These are phyloP conservation scores for Mamestra brassicae DNA, from an alignment of 2,888 invertebrate species.

Conservation along the genomic window DNA sequence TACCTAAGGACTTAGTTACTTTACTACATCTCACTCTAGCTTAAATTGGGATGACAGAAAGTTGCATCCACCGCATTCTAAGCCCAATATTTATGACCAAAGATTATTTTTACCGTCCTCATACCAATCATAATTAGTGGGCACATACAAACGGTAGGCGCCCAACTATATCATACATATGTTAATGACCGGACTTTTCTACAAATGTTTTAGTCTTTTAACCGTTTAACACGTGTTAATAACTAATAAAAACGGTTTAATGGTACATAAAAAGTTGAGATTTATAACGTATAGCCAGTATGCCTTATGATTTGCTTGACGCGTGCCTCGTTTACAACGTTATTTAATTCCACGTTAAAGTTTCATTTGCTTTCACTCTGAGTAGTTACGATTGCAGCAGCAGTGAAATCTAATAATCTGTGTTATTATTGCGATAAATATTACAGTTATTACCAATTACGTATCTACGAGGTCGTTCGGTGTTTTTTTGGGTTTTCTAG, in stretches of 20 bases:
- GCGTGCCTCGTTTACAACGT: conserved; percentile 74
- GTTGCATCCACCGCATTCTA: conserved; percentile 36
- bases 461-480: conserved; percentile 54
- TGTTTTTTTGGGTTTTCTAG: conserved; percentile 59
- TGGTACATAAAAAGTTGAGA: conserved; percentile 90
- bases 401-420: conserved; percentile 66
- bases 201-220: conserved; percentile 88
- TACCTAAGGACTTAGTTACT: conserved; percentile 13
- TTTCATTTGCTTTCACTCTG: conserved; percentile 78
- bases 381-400: conserved; percentile 66
- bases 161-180: conserved; percentile 69
- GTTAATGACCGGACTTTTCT: conserved; percentile 87
- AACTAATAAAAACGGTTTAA: conserved; percentile 90
- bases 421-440: conserved; percentile 62
- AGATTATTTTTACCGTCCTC: conserved; percentile 62
- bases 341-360: conserved; percentile 73
- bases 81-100: conserved; percentile 55
- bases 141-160: conserved; percentile 76
- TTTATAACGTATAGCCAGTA: conserved; percentile 88
- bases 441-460: conserved; percentile 51
- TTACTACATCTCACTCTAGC: conserved; percentile 48
- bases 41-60: conserved; percentile 27
- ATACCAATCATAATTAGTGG: conserved; percentile 69
- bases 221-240: conserved; percentile 89
- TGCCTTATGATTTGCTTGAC: conserved; percentile 84